Conservation (phyloP, 2,113 vertebrate species). For the Phylloscopus trochiloides region DNA sequence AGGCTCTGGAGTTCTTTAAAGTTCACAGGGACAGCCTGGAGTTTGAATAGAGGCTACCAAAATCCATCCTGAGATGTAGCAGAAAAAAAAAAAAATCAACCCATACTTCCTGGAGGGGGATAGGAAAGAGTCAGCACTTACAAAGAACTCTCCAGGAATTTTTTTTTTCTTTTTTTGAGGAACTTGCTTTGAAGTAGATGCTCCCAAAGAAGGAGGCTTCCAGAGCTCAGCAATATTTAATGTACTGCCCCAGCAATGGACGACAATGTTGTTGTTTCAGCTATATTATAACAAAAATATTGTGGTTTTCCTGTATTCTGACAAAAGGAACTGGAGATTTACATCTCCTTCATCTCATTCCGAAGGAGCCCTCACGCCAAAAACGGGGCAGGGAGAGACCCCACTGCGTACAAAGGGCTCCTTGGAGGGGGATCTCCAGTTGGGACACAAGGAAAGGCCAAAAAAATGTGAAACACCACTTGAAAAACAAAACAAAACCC, state of each 20-base stretch:
- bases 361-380: conserved; percentile 13
- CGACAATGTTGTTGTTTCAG: conserved; percentile 58
- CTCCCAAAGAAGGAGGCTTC: conserved; percentile 22
- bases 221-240: conserved; percentile 53
- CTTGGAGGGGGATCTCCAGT: neutral
- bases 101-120: conserved; percentile 24
- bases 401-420: conserved; percentile 46
- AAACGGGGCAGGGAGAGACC: conserved; percentile 16
- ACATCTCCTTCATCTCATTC: conserved; percentile 48
- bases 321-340: conserved; percentile 27
- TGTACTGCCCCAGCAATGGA: conserved; percentile 13
- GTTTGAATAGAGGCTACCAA: neutral
- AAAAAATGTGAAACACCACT: neutral
- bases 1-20: neutral
- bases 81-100: neutral
- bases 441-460: neutral
- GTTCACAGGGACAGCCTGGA: conserved; percentile 7
- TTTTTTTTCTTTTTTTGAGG: neutral
- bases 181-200: conserved; percentile 62
- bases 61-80: neutral
- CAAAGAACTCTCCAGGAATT: conserved; percentile 29
- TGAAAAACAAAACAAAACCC: neutral
- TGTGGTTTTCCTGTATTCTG: conserved; percentile 62
- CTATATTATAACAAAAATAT: conserved; percentile 62
- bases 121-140: conserved; percentile 54